Conservation (phyloP, 1,140 invertebrate genomes). For the Amphibalanus amphitrite region DNA sequence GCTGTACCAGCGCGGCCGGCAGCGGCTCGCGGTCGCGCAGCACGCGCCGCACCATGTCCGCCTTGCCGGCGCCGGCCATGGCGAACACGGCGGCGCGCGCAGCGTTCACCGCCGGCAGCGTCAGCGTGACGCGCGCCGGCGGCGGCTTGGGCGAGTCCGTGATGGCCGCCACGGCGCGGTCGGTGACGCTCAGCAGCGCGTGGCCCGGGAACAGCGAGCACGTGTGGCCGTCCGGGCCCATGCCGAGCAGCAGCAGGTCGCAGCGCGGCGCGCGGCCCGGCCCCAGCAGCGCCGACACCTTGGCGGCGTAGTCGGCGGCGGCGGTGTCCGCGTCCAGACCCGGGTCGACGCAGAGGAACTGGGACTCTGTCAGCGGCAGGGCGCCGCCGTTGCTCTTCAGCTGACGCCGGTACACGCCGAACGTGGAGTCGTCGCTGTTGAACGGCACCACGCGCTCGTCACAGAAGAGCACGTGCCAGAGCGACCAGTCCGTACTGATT, state of each 20-base stretch:
- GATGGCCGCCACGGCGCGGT: slow-evolving; percentile 59
- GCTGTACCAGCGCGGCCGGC: slow-evolving; percentile 51
- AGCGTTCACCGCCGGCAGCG: slow-evolving; percentile 79
- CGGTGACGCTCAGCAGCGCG: slow-evolving; percentile 21
- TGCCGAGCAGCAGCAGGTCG: slow-evolving; percentile 76
- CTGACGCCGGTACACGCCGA: slow-evolving; percentile 44
- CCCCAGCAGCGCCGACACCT: slow-evolving; percentile 24
- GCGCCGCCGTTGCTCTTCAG: slow-evolving; percentile 33
- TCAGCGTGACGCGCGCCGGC: slow-evolving; percentile 73
- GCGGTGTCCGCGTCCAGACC: slow-evolving; percentile 44
- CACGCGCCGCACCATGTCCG: slow-evolving; percentile 63
- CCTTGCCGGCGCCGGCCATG: slow-evolving; percentile 62
- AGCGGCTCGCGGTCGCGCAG: slow-evolving; percentile 46
- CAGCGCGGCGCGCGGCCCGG: slow-evolving; percentile 32
- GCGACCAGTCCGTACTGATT: slow-evolving; percentile 54
- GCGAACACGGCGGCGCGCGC: slow-evolving; percentile 68
- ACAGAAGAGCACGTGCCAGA: slow-evolving; percentile 78
- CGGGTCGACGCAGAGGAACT: slow-evolving; percentile 27
- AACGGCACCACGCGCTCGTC: slow-evolving; percentile 81
- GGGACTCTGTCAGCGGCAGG: slow-evolving; percentile 25
- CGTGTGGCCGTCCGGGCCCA: slow-evolving; percentile 97
- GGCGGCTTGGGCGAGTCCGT: slow-evolving; percentile 92
- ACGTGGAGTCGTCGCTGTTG: slow-evolving; percentile 69
- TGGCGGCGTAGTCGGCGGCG: slow-evolving; percentile 51
- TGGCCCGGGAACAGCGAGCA: slow-evolving; percentile 82